phyloP scores from a whole-genome alignment of 2,113 vertebrate genomes.

The Thryonomys swinderianus region DNA sequence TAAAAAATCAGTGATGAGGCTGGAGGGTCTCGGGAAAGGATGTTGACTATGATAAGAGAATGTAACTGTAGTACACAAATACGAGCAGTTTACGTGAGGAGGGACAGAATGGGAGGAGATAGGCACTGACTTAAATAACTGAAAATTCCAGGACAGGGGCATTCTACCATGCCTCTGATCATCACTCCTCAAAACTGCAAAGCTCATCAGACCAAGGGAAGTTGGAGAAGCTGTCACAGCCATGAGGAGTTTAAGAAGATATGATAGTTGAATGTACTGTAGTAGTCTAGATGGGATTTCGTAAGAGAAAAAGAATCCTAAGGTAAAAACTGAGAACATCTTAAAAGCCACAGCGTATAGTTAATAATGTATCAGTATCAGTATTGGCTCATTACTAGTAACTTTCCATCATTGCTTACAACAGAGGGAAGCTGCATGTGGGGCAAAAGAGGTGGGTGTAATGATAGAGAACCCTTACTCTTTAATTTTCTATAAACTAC shows the following conservation, averaged over 20 bases:
- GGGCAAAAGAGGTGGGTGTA: no score
- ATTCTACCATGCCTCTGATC: neutral
- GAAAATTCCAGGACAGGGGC: neutral
- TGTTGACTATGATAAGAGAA: neutral
- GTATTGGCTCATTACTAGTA: neutral
- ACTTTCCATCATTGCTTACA: neutral
- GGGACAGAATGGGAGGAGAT: neutral
- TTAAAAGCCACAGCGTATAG: neutral
- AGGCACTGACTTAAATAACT: neutral
- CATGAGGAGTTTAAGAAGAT: neutral
- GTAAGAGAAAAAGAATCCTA: neutral
- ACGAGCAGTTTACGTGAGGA: neutral
- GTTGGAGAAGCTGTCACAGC: neutral
- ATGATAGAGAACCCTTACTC: neutral
- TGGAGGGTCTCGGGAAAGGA: neutral
- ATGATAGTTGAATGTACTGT: neutral
- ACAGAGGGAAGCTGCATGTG: neutral
- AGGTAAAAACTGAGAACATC: slow-evolving; percentile 7
- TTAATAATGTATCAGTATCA: neutral
- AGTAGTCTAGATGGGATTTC: neutral
- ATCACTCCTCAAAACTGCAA: neutral
- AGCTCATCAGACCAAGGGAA: neutral
- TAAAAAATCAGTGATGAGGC: neutral
- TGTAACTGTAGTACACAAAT: neutral
- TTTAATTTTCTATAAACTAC: neutral